Conservation (phyloP, 2,797 vertebrate species). For the Acanthurus tractus region DNA sequence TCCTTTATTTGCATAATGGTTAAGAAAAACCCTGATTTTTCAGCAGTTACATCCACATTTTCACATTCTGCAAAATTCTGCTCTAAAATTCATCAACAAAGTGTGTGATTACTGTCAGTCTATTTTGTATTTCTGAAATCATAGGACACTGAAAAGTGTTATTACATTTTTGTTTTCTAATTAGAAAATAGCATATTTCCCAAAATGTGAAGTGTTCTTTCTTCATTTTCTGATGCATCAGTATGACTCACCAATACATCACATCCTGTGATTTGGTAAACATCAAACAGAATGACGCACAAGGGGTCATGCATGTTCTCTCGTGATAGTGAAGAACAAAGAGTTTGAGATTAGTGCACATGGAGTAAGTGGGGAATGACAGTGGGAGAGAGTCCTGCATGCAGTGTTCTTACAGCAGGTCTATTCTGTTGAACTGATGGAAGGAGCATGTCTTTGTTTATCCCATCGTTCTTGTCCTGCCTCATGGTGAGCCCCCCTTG, state of each 20-base stretch:
- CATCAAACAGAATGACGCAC: conserved; percentile 55
- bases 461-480: conserved; percentile 53
- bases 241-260: conserved; percentile 51
- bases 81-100: too few species aligned
- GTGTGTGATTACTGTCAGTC: too few species aligned
- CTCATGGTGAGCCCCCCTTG: conserved; percentile 63
- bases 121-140: too few species aligned
- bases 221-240: conserved; percentile 30
- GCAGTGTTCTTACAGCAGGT: conserved; percentile 71
- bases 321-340: conserved; percentile 63
- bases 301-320: conserved; percentile 44
- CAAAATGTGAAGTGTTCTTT: conserved; percentile 23
- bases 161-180: not conserved
- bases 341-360: conserved; percentile 54
- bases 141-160: too few species aligned
- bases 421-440: conserved; percentile 56
- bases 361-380: conserved; percentile 46
- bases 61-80: too few species aligned
- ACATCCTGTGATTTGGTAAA: conserved; percentile 48
- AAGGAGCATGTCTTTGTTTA: conserved; percentile 55
- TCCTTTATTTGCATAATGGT: too few species aligned
- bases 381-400: conserved; percentile 46
- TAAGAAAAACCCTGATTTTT: too few species aligned
- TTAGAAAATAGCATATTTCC: conserved; percentile 3
- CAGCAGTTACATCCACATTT: too few species aligned